Percentiles rank a stretch among this genome's conserved stretches.
Evolutionary conservation across 92 coral and sea anemone genomes (phyloP).

Genomic region (Porites evermanni): DNA sequence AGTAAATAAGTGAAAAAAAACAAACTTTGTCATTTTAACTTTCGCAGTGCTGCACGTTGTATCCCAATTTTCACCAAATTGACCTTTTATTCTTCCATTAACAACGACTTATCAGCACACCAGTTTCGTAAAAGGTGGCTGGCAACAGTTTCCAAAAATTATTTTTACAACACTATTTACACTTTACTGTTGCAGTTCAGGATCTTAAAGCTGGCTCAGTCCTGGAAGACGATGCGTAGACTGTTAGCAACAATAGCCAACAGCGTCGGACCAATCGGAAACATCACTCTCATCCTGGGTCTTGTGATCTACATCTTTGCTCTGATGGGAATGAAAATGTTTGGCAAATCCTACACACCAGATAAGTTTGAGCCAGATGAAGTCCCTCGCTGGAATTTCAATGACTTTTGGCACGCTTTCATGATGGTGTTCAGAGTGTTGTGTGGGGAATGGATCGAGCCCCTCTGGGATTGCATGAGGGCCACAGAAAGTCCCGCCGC

Average conservation of each 20-base stretch:
- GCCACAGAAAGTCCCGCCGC: conserved; percentile 83
- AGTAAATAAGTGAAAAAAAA: background rate
- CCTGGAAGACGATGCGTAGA: conserved; percentile 95
- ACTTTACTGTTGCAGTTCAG: conserved; percentile 63
- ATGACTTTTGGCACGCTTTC: conserved; percentile 94
- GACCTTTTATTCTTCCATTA: too few species aligned
- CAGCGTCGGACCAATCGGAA: conserved; percentile 93
- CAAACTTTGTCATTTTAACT: too few species aligned
- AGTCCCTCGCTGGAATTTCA: conserved; percentile 97
- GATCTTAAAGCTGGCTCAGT: conserved; percentile 89
- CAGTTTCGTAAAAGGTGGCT: too few species aligned
- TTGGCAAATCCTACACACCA: conserved; percentile 78
- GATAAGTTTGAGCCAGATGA: conserved; percentile 78
- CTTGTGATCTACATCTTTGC: conserved; percentile 95
- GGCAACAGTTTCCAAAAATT: background rate
- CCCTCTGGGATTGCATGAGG: conserved; percentile 98
- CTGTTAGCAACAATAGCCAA: conserved; percentile 88
- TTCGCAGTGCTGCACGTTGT: too few species aligned
- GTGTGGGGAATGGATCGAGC: conserved; percentile 99
- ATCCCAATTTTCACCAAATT: too few species aligned
- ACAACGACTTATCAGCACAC: too few species aligned
- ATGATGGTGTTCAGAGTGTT: conserved; percentile 96
- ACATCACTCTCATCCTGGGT: conserved; percentile 88
- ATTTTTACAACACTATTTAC: background rate
- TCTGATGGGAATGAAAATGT: conserved; percentile 88